Evolutionary conservation across 1,140 invertebrate genomes (phyloP).

Genomic region (Diachasmimorpha longicaudata): DNA sequence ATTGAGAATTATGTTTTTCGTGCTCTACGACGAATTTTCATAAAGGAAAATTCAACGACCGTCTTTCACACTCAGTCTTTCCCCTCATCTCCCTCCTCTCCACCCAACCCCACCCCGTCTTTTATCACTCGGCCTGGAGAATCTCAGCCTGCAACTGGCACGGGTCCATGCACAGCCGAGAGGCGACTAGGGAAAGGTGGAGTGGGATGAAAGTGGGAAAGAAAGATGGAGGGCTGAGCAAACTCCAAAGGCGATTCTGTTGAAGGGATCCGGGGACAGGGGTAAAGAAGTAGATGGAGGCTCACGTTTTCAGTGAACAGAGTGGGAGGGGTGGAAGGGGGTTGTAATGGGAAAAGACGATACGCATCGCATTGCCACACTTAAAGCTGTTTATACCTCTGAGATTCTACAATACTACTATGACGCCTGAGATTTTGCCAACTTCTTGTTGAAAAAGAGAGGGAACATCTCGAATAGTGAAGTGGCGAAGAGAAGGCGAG

Average conservation of each 20-base stretch:
- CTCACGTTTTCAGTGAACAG: constrained; percentile 41
- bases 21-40: constrained; percentile 3
- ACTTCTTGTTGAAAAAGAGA: constrained; percentile 16
- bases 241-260: constrained; percentile 10
- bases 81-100: not conserved
- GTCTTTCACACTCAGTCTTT: constrained; percentile 20
- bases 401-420: constrained; percentile 51
- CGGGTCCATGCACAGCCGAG: constrained; percentile 40
- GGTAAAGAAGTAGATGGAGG: not conserved
- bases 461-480: not conserved
- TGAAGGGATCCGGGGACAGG: not conserved
- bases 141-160: constrained; percentile 53
- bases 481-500: not conserved
- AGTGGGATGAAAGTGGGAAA: constrained; percentile 49
- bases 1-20: not conserved
- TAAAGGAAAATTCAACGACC: constrained; percentile 7
- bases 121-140: constrained; percentile 19
- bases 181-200: not conserved
- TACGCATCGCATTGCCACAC: constrained; percentile 54
- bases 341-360: constrained; percentile 59
- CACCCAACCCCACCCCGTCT: not conserved
- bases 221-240: constrained; percentile 27
- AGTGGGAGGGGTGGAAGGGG: constrained; percentile 6
- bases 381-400: constrained; percentile 56
- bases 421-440: constrained; percentile 31